A percentile compares a stretch with the other conserved stretches of the same genome.
These are phyloP conservation scores for Chionomys nivalis DNA, from an alignment of 2,113 vertebrate genomes.

Conservation along the genomic window DNA sequence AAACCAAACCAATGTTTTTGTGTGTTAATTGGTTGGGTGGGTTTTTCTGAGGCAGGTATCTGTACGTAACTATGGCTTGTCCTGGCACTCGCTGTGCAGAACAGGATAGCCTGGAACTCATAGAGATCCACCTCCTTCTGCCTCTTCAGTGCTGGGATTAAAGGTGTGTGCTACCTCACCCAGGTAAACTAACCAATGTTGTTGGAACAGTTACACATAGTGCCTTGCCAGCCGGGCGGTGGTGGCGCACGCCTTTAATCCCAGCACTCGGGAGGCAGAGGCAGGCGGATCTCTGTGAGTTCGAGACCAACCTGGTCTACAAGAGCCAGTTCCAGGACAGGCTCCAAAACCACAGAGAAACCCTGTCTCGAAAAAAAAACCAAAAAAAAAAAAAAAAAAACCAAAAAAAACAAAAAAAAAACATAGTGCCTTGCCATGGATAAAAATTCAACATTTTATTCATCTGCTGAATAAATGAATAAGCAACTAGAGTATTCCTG, in stretches of 20 bases:
- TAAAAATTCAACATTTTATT: conserved; percentile 54
- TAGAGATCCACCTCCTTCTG: neutral
- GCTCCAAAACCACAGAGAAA: too few species aligned
- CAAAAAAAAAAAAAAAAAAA: too few species aligned
- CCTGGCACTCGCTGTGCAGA: neutral
- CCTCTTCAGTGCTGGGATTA: neutral
- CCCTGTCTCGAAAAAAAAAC: too few species aligned
- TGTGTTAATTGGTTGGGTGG: neutral
- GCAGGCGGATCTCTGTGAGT: too few species aligned
- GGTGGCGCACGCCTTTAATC: too few species aligned
- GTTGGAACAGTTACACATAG: neutral
- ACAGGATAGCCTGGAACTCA: neutral
- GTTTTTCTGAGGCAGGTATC: neutral
- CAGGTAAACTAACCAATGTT: neutral
- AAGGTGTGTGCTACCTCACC: neutral
- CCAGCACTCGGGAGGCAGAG: too few species aligned
- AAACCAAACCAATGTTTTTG: neutral
- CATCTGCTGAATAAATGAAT: conserved; percentile 29
- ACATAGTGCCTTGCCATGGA: neutral
- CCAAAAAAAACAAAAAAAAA: too few species aligned
- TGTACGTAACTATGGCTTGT: neutral
- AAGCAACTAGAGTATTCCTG: neutral
- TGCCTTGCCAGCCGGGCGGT: too few species aligned
- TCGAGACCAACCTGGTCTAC: too few species aligned
- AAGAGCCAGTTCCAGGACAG: too few species aligned